Evolutionary conservation across 1,140 invertebrate genomes (phyloP).

Genomic region (Drosophila bocqueti): DNA sequence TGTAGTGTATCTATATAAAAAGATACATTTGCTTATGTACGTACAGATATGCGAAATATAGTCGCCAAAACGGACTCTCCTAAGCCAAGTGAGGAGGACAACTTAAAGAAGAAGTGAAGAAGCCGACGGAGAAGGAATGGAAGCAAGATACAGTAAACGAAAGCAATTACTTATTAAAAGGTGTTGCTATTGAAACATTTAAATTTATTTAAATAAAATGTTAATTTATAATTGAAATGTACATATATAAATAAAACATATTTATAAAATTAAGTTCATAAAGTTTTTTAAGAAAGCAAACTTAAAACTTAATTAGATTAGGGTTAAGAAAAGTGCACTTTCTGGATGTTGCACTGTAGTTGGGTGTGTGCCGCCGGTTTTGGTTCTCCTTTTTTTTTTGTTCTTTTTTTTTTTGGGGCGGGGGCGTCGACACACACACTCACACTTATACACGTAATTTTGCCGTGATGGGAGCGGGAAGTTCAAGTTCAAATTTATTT

Average conservation of each 20-base stretch:
- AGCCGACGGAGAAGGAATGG: background rate
- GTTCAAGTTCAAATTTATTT: slow-evolving; percentile 82
- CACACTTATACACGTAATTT: slow-evolving; percentile 9
- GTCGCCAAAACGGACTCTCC: slow-evolving; percentile 19
- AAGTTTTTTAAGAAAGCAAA: background rate
- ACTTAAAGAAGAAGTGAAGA: background rate
- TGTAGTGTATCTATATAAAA: background rate
- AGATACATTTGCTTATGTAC: background rate
- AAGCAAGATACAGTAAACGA: background rate
- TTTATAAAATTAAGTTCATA: background rate
- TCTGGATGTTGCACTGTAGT: background rate
- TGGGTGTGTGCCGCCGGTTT: slow-evolving; percentile 12
- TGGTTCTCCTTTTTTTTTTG: slow-evolving; percentile 7
- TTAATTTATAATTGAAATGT: background rate
- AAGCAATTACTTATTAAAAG: no score
- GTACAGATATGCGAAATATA: slow-evolving; percentile 1
- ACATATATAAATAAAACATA: background rate
- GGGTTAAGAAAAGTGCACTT: background rate
- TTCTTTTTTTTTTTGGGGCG: slow-evolving; percentile 21
- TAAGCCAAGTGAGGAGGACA: slow-evolving; percentile 5
- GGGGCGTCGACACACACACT: slow-evolving; percentile 39
- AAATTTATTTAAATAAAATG: background rate
- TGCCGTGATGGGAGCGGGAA: slow-evolving; percentile 57
- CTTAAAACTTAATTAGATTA: background rate
- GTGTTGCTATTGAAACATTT: no score